These are phyloP conservation scores for Enteromius mattozi DNA, from an alignment of 2,797 vertebrate genomes.

Conservation along the genomic window DNA sequence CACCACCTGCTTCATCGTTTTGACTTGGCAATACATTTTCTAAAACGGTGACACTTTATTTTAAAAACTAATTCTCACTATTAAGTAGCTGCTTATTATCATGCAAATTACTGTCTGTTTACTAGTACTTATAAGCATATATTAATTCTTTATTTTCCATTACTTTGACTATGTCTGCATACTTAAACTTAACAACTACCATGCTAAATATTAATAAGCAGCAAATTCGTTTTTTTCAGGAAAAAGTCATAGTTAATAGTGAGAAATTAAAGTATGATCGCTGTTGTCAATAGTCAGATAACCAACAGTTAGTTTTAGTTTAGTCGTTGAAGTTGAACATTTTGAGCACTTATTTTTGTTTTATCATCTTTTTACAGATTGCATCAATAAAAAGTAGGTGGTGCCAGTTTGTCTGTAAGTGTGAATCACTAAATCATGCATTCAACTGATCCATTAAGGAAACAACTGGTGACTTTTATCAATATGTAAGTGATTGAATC, in stretches of 20 bases:
- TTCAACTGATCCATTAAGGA: background rate
- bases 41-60: background rate
- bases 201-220: background rate
- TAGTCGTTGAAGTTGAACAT: background rate
- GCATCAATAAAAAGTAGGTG: background rate
- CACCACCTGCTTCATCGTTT: background rate
- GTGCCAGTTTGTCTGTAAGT: background rate
- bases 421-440: background rate
- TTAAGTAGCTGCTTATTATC: background rate
- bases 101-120: background rate
- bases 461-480: background rate
- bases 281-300: background rate
- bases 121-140: background rate
- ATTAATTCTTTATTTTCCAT: background rate
- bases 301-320: background rate
- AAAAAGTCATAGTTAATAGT: background rate
- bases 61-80: background rate
- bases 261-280: background rate
- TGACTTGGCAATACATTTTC: background rate
- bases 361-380: background rate
- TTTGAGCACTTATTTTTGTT: background rate
- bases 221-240: background rate
- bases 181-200: background rate
- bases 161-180: background rate
- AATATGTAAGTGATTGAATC: background rate